Base-by-base conservation (phyloP, 2,888 invertebrate genomes). In the Plagiodera versicolora region DNA sequence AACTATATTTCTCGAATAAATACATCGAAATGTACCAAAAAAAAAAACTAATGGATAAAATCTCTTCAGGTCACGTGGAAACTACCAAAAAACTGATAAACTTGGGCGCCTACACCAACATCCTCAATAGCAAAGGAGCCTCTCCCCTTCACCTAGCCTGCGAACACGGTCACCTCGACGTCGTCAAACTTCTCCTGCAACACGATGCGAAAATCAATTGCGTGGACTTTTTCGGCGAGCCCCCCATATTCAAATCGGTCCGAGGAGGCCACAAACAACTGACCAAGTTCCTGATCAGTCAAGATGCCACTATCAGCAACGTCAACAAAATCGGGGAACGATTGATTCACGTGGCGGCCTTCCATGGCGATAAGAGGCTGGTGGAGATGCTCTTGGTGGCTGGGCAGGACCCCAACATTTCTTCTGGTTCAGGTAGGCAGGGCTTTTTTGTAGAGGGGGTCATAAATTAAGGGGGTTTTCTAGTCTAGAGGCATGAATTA, bases 121-220 rank as follows among this genome's bases (percentile, higher is more conserved):
- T 69, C 28, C 39, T 63, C 10, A 71, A 72, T 49, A 46, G 64
- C 9, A 64, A 62, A 52, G 60, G 66, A 8, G 66, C 67, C 48
- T 69, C 70, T 1, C 68, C 72, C 2, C 59, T 73, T 5, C 70
- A 70, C 56, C 35, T 67, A 1, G 73, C 72, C 39, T 70, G 69
- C 30, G 56, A 47, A 20, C 49, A 66, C 16, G 67, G 65, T n/a
- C 63, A 72, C 24, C 44, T 61, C 35, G 39, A 59, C 20, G 55
- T 67, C 17, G 68, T 60, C 24, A 59, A 64, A 54, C 16, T 67
- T n/a, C 61, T 73, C 9, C 46, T 72, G n/a, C 44, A 63, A n/a
- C 50, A 65, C 49, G 60, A 63, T 24, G 67, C 71, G 1, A 63
- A 66, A 50, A 32, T 72, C 28, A 65, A 70, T 49, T 62, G 63